phyloP scores from a whole-genome alignment of 2,797 vertebrate genomes.

The Centroberyx gerrardi region DNA sequence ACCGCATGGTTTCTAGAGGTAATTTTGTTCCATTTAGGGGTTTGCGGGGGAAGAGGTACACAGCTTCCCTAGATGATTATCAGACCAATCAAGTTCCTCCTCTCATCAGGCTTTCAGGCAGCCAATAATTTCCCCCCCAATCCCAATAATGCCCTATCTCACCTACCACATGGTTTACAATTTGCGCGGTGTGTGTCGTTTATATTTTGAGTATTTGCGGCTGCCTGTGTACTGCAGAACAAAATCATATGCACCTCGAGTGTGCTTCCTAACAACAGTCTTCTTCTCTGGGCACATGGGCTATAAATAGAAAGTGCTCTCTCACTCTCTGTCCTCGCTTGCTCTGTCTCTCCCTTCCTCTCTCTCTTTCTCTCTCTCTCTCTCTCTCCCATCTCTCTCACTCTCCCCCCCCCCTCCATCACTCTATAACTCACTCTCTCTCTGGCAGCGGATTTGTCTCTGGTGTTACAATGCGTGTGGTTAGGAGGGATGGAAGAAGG shows the following conservation, averaged over 20 bases:
- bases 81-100: conserved; percentile 50
- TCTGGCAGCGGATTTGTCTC: conserved; percentile 62
- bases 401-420: conserved; percentile 45
- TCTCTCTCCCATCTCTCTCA: background rate
- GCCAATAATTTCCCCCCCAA: conserved; percentile 21
- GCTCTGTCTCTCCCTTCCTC: conserved; percentile 7
- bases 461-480: conserved; percentile 65
- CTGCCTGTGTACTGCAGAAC: conserved; percentile 60
- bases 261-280: conserved; percentile 76
- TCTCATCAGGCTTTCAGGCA: conserved; percentile 55
- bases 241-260: conserved; percentile 53
- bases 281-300: conserved; percentile 71
- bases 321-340: conserved; percentile 63
- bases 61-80: conserved; percentile 41
- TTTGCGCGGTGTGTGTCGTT: conserved; percentile 27
- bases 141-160: conserved; percentile 34
- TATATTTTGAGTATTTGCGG: conserved; percentile 4
- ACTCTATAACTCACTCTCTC: conserved; percentile 67
- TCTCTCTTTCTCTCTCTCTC: conserved; percentile 63
- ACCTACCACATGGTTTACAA: conserved; percentile 30
- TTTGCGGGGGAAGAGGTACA: conserved; percentile 7
- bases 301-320: conserved; percentile 82
- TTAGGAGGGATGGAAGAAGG: conserved; percentile 56
- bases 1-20: background rate
- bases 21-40: conserved; percentile 35